Evolutionary conservation across 1,140 invertebrate species (phyloP), one percentile per base, ranked within the genome.

Genomic region (Dendrolimus punctatus): DNA sequence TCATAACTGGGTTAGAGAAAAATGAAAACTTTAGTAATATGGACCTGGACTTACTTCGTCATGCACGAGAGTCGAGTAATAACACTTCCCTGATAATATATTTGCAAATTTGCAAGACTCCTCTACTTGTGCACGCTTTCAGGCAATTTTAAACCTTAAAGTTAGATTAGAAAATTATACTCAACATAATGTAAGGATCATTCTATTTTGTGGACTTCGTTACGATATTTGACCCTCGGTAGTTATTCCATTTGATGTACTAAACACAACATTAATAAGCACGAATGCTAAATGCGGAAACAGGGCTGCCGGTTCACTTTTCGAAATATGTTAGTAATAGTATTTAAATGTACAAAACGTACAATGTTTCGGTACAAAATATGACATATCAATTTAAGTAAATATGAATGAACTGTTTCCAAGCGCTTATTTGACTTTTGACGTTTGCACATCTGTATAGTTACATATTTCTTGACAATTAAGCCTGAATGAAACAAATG

Each of bases 1-100:
- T 68, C 63, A 57, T 75, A 75, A 78, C 75, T 73, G 60, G 68
- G 73, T 73, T 76, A 66, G 63, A 68, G 66, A 73, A 73, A 76
- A 73, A 71, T 71, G 66, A 65, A 71, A 76, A 76, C 68, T 76
- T 76, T 68, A 53, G 60, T 64, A 76, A 76, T 76, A 76, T 68
- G 69, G 57, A 61, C 49, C 55, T 49, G 49, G 53, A 49, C 58
- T 10, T 64, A 63, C 62, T 70, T 71, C 59, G 44, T 50, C 62
- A 64, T 69, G 62, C 69, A 68, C 58, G 51, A 57, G 64, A 66
- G 69, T 67, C 71, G 51, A 59, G 59, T 65, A 66, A 72, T 62
- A 72, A 65, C 60, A 59, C 45, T 53, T 62, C 53, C 56, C 53
- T 44, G 53, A 58, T 62, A 62, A 62, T 60, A 66, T 66, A 60